Percentiles rank a stretch among this genome's conserved stretches.
phyloP scores from a whole-genome alignment of 30 jellyfish, hydroid and myxozoan species.

The Pseudorhiza aurosa region DNA sequence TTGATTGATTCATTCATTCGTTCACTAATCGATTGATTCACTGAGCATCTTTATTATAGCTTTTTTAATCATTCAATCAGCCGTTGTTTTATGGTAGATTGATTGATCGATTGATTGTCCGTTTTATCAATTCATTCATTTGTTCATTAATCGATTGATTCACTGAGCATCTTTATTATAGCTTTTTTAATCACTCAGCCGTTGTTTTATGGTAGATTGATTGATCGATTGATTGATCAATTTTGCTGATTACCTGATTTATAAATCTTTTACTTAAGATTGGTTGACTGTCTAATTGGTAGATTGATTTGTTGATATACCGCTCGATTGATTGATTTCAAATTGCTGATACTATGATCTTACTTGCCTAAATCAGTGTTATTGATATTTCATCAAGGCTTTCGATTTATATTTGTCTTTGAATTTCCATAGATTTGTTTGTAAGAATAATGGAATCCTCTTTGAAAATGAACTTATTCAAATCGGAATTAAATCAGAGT shows the following conservation, averaged over 20 bases:
- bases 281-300: too few relatives aligned
- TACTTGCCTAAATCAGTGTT: neutral
- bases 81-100: neutral
- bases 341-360: neutral
- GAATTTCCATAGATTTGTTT: slow-evolving; percentile 63
- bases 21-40: too few relatives aligned
- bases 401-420: neutral
- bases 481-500: slow-evolving; percentile 93
- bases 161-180: neutral
- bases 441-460: slow-evolving; percentile 92
- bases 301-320: too few relatives aligned
- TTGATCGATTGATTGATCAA: neutral
- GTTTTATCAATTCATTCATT: too few relatives aligned
- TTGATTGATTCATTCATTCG: too few relatives aligned
- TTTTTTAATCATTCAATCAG: neutral
- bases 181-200: neutral
- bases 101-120: neutral
- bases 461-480: slow-evolving; percentile 91
- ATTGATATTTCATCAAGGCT: neutral
- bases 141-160: too few relatives aligned
- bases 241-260: too few relatives aligned
- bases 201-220: neutral
- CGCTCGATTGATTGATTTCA: neutral
- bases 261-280: too few relatives aligned
- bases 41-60: neutral